Conservation (phyloP, 2,888 invertebrate genomes). For the Dusona sp. region DNA sequence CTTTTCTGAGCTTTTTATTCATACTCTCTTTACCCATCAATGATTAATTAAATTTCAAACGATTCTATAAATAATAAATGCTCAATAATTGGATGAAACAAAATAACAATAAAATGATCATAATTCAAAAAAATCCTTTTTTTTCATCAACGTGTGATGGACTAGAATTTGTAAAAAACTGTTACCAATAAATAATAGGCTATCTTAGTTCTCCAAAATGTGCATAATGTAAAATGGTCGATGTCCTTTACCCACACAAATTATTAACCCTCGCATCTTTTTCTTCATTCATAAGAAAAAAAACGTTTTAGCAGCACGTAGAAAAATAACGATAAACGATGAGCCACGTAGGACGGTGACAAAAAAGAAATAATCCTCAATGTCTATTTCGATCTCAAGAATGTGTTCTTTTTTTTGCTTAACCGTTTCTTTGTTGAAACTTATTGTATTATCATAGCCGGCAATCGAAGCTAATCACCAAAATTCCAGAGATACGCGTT, state of each 20-base stretch:
- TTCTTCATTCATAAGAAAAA: not conserved
- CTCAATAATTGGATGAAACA: not conserved
- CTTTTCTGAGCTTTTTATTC: not conserved
- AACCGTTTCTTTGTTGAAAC: not conserved
- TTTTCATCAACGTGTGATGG: not conserved
- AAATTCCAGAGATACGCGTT: slow-evolving; percentile 39
- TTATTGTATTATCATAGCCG: not conserved
- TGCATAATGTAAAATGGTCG: too few relatives aligned
- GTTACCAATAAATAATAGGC: not conserved
- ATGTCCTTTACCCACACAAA: not conserved
- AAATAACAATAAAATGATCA: not conserved
- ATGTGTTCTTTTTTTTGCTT: not conserved
- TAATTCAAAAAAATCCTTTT: not conserved
- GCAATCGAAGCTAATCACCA: slow-evolving; percentile 28
- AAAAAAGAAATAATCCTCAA: not conserved
- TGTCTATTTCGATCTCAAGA: not conserved
- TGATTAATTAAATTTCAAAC: not conserved
- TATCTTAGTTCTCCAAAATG: too few relatives aligned
- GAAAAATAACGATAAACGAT: not conserved
- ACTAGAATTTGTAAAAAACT: not conserved
- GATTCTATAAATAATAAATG: not conserved
- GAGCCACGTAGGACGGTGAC: not conserved
- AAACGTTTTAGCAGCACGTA: not conserved
- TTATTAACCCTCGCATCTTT: not conserved
- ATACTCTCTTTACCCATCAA: not conserved